Percentiles rank a stretch among this genome's conserved stretches.
Conservation (phyloP, 2,797 vertebrate genomes). For the Microcaecilia unicolor region DNA sequence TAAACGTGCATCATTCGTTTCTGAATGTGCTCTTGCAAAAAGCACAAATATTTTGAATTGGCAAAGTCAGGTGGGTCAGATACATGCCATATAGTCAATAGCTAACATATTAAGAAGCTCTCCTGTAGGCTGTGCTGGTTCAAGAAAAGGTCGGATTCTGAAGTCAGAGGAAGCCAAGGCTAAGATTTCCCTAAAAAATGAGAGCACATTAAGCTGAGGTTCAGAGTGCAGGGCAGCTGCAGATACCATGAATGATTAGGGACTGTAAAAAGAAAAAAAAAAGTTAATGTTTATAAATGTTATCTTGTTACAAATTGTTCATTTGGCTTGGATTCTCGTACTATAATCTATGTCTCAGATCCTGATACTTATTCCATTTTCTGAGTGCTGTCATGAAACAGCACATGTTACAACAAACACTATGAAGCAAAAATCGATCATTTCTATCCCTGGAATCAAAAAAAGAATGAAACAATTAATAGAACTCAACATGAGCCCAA, state of each 20-base stretch:
- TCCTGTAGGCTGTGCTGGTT: background rate
- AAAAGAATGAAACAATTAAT: too few species aligned
- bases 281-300: slow-evolving; percentile 29
- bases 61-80: too few species aligned
- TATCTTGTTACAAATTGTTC: slow-evolving; percentile 20
- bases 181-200: slow-evolving; percentile 22
- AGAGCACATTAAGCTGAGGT: slow-evolving; percentile 24
- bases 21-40: too few species aligned
- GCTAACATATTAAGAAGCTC: background rate
- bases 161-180: slow-evolving; percentile 5
- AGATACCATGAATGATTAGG: slow-evolving; percentile 19
- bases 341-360: too few species aligned
- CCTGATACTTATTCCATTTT: too few species aligned
- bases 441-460: too few species aligned
- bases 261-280: slow-evolving; percentile 10
- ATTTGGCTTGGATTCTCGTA: slow-evolving; percentile 20
- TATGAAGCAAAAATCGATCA: too few species aligned
- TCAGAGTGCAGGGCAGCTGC: slow-evolving; percentile 18
- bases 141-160: slow-evolving; percentile 11
- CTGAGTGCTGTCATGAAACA: too few species aligned
- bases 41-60: too few species aligned
- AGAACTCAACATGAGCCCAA: too few species aligned
- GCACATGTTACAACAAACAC: too few species aligned
- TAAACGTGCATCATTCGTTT: too few species aligned
- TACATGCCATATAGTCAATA: slow-evolving; percentile 5